phyloP scores from a whole-genome alignment of 2,113 vertebrate genomes.

The Myiozetetes cayanensis region DNA sequence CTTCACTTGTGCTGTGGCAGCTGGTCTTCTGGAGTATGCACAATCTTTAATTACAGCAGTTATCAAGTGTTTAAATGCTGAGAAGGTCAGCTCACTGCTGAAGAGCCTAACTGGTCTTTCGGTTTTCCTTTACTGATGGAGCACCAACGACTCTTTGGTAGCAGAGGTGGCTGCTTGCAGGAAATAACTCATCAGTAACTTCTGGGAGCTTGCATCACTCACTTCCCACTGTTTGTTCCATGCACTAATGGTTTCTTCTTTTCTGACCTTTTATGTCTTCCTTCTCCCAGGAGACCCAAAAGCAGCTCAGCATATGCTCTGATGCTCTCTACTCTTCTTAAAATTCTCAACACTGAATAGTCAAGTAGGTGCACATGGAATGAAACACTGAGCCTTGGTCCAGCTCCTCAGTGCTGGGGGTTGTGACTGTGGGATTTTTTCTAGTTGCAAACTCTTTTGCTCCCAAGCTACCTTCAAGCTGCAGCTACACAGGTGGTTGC shows the following conservation, averaged over 20 bases:
- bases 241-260: background rate
- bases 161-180: background rate
- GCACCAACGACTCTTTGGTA: background rate
- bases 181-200: background rate
- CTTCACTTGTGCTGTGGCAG: background rate
- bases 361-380: background rate
- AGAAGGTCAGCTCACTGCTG: background rate
- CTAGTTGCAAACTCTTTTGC: background rate
- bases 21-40: background rate
- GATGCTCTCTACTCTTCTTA: background rate
- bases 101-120: background rate
- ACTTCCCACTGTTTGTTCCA: background rate
- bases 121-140: background rate
- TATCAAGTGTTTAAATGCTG: background rate
- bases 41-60: background rate
- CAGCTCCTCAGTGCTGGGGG: background rate
- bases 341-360: background rate
- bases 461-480: background rate
- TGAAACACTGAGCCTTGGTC: accelerated
- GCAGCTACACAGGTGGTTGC: background rate
- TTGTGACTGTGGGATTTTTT: background rate
- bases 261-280: background rate
- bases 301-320: background rate
- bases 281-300: background rate
- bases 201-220: background rate